Percentiles rank a stretch among this genome's conserved stretches.
Evolutionary conservation across 2,797 vertebrate genomes (phyloP).

Genomic region (Oreortyx pictus): DNA sequence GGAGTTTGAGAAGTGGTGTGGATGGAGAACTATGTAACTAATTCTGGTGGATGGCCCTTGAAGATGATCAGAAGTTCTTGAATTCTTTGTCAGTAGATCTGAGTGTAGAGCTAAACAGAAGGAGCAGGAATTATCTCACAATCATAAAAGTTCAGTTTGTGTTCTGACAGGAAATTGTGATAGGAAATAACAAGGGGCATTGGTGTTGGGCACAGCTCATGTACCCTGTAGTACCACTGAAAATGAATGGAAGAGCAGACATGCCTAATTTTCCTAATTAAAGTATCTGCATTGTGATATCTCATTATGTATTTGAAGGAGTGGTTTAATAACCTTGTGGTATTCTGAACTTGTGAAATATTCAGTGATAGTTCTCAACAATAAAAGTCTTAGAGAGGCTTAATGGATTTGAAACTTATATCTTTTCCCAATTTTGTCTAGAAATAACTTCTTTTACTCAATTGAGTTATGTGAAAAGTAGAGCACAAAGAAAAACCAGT

Average conservation of each 20-base stretch:
- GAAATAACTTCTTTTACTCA: background rate
- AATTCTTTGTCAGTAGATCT: background rate
- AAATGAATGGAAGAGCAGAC: background rate
- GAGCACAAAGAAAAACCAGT: background rate
- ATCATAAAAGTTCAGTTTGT: background rate
- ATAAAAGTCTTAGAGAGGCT: background rate
- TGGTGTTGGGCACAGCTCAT: background rate
- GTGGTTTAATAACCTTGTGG: background rate
- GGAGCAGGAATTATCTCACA: background rate
- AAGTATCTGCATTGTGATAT: background rate
- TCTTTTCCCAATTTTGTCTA: background rate
- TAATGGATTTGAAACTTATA: background rate
- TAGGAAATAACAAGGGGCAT: background rate
- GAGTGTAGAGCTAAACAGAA: background rate
- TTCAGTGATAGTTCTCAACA: background rate
- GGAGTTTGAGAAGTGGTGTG: background rate
- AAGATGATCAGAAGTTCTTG: background rate
- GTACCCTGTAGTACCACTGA: fast-evolving
- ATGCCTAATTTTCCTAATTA: background rate
- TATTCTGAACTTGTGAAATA: background rate
- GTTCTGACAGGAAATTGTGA: background rate
- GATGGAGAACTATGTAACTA: background rate
- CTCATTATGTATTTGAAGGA: background rate
- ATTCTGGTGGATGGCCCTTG: background rate
- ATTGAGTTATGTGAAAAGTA: background rate